Evolutionary conservation across 2,888 invertebrate species (phyloP).

Genomic region (Rambutsinella grinnellia): DNA sequence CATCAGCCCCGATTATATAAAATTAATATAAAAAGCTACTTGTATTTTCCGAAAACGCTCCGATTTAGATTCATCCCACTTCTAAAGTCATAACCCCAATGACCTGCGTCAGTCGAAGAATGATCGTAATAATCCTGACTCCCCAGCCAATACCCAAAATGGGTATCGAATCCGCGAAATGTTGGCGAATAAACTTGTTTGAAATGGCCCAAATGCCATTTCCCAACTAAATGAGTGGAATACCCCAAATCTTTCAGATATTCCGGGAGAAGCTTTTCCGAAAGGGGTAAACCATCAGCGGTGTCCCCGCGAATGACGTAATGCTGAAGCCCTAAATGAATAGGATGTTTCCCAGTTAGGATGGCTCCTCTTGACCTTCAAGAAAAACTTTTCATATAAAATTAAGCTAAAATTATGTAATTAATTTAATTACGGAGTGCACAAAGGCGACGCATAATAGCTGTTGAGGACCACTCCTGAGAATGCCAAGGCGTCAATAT

Average conservation of each 20-base stretch:
- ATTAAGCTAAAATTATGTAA: neutral
- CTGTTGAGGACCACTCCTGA: slow-evolving; percentile 87
- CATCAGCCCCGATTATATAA: neutral
- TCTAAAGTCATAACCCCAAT: slow-evolving; percentile 76
- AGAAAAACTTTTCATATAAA: neutral
- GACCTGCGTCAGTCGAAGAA: slow-evolving; percentile 65
- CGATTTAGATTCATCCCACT: slow-evolving; percentile 74
- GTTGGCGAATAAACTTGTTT: slow-evolving; percentile 79
- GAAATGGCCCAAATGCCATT: slow-evolving; percentile 83
- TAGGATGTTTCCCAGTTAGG: slow-evolving; percentile 88
- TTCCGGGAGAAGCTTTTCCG: slow-evolving; percentile 79
- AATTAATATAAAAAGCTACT: slow-evolving; percentile 66
- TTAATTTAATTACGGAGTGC: slow-evolving; percentile 72
- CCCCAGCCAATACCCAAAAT: slow-evolving; percentile 84
- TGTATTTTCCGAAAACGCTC: slow-evolving; percentile 74
- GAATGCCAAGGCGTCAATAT: slow-evolving; percentile 88
- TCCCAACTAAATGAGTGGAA: slow-evolving; percentile 85
- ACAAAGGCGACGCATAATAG: slow-evolving; percentile 87
- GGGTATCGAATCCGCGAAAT: slow-evolving; percentile 83
- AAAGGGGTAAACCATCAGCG: slow-evolving; percentile 79
- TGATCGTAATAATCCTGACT: slow-evolving; percentile 83
- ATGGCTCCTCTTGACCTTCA: slow-evolving; percentile 56
- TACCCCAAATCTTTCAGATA: slow-evolving; percentile 79
- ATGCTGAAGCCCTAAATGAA: slow-evolving; percentile 72
- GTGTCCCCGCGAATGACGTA: slow-evolving; percentile 72